Base-by-base conservation (phyloP, 2,888 invertebrate genomes). In the Rhingia rostrata region DNA sequence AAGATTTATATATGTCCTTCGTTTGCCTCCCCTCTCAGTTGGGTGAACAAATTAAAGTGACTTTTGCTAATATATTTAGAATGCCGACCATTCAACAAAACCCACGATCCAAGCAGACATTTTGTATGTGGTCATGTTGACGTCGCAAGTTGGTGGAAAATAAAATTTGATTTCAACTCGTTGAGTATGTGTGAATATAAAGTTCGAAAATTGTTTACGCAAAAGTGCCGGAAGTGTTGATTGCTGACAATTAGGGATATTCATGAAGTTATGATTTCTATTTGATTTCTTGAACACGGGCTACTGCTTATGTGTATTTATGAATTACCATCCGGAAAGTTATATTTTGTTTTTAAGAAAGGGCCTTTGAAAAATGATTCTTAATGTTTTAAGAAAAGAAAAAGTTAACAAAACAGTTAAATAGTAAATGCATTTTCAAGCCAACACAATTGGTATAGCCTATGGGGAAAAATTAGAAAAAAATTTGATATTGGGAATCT, bases 211-310 rank as follows among this genome's bases (percentile, higher is more conserved):
- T 60, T 75, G 75, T 60, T 66, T 58, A 32, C 75, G 51, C 4
- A 64, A 73, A 54, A 64, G 45, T 53, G 47, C 10, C 12, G 30
- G 33, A 47, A 64, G 63, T 64, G 63, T 54, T 73, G 54, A 73
- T 73, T 73, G 73, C 67, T 43, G 56, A 39, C 73, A 73, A 53
- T 63, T 12, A 61, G 37, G 61, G 53, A 43, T 53, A 43, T 72
- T 72, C 41, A 12, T 4, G 3, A 12, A 37, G 45, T 37, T 14
- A 6, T 14, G 12, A n/a, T n/a, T n/a, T n/a, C n/a, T 51, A 22
- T 39, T 10, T 49, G 12, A 30, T 64, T 64, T 32, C 9, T 3
- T 41, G 32, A 60, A 12, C n/a, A 60, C 12, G 12, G 9, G 10
- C 4, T 22, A 43, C n/a, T 5, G 43, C 22, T 22, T 22, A 2